Evolutionary conservation across 2,113 vertebrate species (phyloP).

Genomic region (Gymnorhina tibicen): DNA sequence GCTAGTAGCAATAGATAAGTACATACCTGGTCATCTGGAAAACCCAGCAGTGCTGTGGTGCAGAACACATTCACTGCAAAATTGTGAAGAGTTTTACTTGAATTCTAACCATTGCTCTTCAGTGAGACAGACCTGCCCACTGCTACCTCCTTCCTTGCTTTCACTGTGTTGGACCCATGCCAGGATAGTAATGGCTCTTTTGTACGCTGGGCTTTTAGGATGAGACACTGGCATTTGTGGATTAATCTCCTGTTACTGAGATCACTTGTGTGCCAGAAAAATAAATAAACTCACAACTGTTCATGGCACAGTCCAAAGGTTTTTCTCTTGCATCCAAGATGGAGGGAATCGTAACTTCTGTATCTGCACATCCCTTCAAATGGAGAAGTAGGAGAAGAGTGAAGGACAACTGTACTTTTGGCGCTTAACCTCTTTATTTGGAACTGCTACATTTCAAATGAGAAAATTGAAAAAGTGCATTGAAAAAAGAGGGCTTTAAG

Average conservation of each 20-base stretch:
- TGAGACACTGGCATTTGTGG: not conserved
- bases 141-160: not conserved
- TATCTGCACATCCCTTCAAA: not conserved
- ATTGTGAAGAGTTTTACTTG: not conserved
- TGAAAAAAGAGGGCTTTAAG: not conserved
- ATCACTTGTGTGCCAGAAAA: not conserved
- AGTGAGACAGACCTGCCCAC: not conserved
- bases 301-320: not conserved
- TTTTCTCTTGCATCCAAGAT: not conserved
- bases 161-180: not conserved
- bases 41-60: not conserved
- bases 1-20: not conserved
- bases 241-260: not conserved
- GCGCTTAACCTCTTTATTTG: not conserved
- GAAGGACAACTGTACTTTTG: not conserved
- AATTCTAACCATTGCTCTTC: not conserved
- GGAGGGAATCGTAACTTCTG: not conserved
- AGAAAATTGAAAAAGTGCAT: not conserved
- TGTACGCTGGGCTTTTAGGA: not conserved
- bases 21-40: not conserved
- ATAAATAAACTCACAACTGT: not conserved
- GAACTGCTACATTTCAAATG: not conserved
- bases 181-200: not conserved
- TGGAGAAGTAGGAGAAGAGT: not conserved
- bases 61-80: not conserved